Percentiles rank a stretch among this genome's conserved stretches.
Evolutionary conservation across 2,888 invertebrate species (phyloP).

Genomic region (Eulithis testata): DNA sequence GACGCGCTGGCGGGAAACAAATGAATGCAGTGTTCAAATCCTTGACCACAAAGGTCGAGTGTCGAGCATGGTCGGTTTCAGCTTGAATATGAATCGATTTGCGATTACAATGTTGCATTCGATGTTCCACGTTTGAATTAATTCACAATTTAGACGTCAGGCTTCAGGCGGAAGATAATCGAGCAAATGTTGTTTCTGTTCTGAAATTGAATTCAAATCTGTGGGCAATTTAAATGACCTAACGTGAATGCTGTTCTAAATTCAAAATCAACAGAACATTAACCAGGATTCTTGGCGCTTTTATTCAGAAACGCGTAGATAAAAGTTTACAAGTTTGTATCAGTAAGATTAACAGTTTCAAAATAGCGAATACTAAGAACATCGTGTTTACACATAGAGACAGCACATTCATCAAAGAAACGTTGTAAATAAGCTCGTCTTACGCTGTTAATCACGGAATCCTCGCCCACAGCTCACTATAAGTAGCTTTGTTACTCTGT

Average conservation of each 20-base stretch:
- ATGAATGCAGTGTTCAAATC: slow-evolving; percentile 61
- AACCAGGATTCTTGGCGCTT: slow-evolving; percentile 2
- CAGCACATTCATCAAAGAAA: slow-evolving; percentile 32
- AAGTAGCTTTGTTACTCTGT: slow-evolving; percentile 7
- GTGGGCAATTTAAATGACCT: not conserved
- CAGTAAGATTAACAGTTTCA: slow-evolving; percentile 14
- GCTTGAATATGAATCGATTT: slow-evolving; percentile 64
- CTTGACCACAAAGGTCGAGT: slow-evolving; percentile 65
- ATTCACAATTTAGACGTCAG: slow-evolving; percentile 28
- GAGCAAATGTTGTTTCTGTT: not conserved
- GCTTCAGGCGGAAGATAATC: slow-evolving; percentile 15
- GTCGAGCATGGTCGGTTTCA: slow-evolving; percentile 48
- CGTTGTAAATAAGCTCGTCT: slow-evolving; percentile 21
- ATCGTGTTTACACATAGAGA: slow-evolving; percentile 25
- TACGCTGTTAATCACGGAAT: slow-evolving; percentile 29
- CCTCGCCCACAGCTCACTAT: slow-evolving; percentile 13
- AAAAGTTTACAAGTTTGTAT: slow-evolving; percentile 19
- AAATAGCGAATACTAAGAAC: slow-evolving; percentile 26
- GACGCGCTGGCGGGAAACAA: slow-evolving; percentile 58
- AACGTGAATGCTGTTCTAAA: not conserved
- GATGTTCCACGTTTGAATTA: slow-evolving; percentile 31
- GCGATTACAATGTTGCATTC: slow-evolving; percentile 42
- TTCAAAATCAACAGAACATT: slow-evolving; percentile 1
- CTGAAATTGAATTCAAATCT: slow-evolving; percentile 7
- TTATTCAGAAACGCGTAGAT: slow-evolving; percentile 6